Base-by-base conservation (phyloP, 2,888 invertebrate genomes). In the Drosophila engyochracea region DNA sequence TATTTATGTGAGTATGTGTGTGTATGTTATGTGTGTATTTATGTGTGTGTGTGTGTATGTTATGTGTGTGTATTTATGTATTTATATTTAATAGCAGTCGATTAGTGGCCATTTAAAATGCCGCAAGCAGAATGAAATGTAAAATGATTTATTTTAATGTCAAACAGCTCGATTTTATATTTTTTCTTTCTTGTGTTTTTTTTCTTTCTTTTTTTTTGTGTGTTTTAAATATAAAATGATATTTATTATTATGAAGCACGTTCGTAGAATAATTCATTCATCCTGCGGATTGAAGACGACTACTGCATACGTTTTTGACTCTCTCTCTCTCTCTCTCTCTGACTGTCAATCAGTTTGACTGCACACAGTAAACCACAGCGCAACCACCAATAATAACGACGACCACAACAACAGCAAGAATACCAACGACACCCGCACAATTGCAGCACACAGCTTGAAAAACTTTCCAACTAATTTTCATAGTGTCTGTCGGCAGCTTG, bases 391-490 rank as follows among this genome's bases (percentile, higher is more conserved):
- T 39, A 25, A 25, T 52, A 30, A 28, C 61, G 28, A 12, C 58
- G 41, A 7, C 44, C 16, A 39, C 33, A 59, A 35, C 22, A 60
- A 28, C 53, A 47, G 22, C 51, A 51, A 39, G 51, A 7, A 33
- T 7, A 35, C 25, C 35, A 25, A 33, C 22, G 16, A 22, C 60
- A 41, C 41, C 39, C 54, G 37, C 70, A 60, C 39, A 49, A 60
- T 16, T 25, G 16, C 47, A 47, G 9, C 22, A 25, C 7, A 25
- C 55, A 53, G 63, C 53, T 55, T 41, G 59, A 63, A 67, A 65
- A 74, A 74, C 76, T 79, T 75, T 76, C 61, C 72, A 81, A 70
- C 81, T 84, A 85, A 84, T 85, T 82, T 85, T 79, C 68, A 77
- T 79, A 76, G 79, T 85, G 84, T 82, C 77, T 76, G 83, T 74